Evolutionary conservation across 2,113 vertebrate genomes (phyloP).

Genomic region (Dasyurus viverrinus): DNA sequence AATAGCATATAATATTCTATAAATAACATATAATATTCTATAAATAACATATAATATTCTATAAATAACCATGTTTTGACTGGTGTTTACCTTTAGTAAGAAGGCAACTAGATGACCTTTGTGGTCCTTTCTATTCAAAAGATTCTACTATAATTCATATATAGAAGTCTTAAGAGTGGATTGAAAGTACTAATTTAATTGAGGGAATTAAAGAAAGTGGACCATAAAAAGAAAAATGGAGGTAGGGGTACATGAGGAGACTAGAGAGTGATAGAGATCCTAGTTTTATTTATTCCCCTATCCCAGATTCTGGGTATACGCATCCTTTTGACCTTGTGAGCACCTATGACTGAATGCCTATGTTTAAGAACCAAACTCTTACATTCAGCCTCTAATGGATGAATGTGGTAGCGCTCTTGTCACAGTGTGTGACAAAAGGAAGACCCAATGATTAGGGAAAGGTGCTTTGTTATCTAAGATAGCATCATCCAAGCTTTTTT

Average conservation of each 20-base stretch:
- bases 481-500: background rate
- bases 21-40: background rate
- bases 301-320: background rate
- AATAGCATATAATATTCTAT: too few species aligned
- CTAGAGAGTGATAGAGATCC: background rate
- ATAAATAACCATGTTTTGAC: background rate
- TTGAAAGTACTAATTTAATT: background rate
- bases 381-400: background rate
- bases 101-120: background rate
- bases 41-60: background rate
- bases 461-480: background rate
- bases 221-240: background rate
- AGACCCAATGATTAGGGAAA: background rate
- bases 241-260: background rate
- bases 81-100: background rate
- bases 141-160: background rate
- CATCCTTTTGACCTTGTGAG: background rate
- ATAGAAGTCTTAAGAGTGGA: background rate
- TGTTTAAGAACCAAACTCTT: background rate
- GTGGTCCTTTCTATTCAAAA: background rate
- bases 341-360: background rate
- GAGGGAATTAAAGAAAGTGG: background rate
- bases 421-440: background rate
- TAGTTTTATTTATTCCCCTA: background rate
- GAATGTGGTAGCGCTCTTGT: background rate